Percentiles rank a stretch among this genome's conserved stretches.
Conservation (phyloP, 37 sponge, comb jelly and placozoan species). For the Beroe forskalii region DNA sequence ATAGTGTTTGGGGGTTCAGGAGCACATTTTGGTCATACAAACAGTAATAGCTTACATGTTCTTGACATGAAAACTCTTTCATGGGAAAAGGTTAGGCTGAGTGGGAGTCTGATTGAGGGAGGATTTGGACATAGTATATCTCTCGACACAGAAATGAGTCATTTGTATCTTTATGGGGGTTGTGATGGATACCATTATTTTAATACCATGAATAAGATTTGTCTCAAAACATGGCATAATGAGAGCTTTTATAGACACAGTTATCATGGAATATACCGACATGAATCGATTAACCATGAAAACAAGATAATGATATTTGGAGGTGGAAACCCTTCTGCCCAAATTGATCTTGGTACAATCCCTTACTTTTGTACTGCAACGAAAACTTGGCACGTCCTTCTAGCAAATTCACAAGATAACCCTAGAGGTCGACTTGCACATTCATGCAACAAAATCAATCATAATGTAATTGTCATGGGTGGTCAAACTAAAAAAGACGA, state of each 20-base stretch:
- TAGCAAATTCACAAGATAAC: neutral
- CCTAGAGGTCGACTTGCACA: conserved; percentile 11
- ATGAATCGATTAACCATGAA: conserved; percentile 24
- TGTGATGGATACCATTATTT: conserved; percentile 24
- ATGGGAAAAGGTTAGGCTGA: neutral
- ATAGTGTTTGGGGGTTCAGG: conserved; percentile 52
- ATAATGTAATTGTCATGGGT: conserved; percentile 1
- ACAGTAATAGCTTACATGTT: neutral
- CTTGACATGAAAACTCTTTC: neutral
- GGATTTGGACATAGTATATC: conserved; percentile 53
- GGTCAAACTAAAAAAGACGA: neutral
- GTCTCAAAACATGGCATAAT: neutral
- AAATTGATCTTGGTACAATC: neutral
- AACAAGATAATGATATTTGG: conserved; percentile 35
- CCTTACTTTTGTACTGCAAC: conserved; percentile 52
- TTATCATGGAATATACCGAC: neutral
- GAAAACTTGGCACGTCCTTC: neutral
- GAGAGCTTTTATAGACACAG: neutral
- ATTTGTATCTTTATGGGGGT: conserved; percentile 45
- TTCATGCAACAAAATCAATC: conserved; percentile 9
- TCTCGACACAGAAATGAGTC: neutral
- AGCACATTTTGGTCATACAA: conserved; percentile 4
- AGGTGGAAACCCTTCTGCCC: neutral
- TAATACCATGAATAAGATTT: conserved; percentile 46
- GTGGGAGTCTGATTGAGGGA: conserved; percentile 1